Base-by-base conservation (phyloP, 2,113 vertebrate genomes). In the Geococcyx californianus region DNA sequence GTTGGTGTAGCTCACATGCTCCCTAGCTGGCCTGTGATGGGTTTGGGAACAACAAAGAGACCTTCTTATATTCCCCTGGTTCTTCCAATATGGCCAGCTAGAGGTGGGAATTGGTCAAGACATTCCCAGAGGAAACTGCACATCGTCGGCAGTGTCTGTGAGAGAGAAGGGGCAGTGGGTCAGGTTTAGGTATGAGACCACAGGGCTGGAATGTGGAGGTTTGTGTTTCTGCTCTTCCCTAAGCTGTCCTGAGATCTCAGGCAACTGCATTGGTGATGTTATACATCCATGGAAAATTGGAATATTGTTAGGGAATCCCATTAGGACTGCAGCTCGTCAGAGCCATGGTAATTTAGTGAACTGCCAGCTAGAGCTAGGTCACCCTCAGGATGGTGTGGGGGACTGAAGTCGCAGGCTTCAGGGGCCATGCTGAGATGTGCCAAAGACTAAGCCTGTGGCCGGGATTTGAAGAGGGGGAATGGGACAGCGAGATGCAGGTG, bases 91-190 rank as follows among this genome's bases (percentile, higher is more conserved):
- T 63, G 58, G 44, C 5, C 0, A 34, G n/a, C 45, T 47, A 13
- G 56, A 60, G 69, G 40, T 9, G 64, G 58, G 34, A 55, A 16
- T 16, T 20, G 10, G n/a, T 59, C 58, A 28, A 20, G 49, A 4
- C 16, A 17, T 47, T 87, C 60, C 56, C 0, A 0, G 23, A 59
- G 63, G 42, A 84, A 38, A 5, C 4, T 0, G 3, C 13, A 2
- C n/a, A 2, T 8, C 63, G 38, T 58, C 47, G 3, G 0, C 28
- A 4, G 38, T 1, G 38, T 29, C 16, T 1, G 3, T 34, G 64
- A 44, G 51, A 42, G 29, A 36, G 49, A 58, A 34, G 44, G n/a
- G 28, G 20, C n/a, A 49, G 9, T 11, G 15, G 67, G 11, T 1
- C 10, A 10, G 2, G 24, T 51, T 60, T 54, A 28, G 84, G 56